Percentiles rank a stretch among this genome's conserved stretches.
Conservation (phyloP, 1,140 invertebrate species). For the Ephestia elutella region DNA sequence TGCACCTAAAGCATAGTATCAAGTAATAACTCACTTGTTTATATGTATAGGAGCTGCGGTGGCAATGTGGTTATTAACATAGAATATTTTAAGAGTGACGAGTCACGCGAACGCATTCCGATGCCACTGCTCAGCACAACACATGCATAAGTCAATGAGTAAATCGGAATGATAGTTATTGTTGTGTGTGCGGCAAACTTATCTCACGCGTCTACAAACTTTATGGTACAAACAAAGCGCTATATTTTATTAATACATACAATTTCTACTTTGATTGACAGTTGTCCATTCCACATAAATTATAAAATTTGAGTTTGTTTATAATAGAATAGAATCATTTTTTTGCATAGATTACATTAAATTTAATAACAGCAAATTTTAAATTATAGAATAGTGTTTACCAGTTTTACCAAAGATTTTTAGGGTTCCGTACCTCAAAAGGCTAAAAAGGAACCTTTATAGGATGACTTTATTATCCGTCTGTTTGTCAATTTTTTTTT, state of each 20-base stretch:
- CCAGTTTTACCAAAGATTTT: no score
- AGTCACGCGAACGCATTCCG: conserved; percentile 2
- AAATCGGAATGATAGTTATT: neutral
- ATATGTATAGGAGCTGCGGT: neutral
- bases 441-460: no score
- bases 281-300: neutral
- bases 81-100: conserved; percentile 4
- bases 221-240: no score
- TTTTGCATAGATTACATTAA: no score
- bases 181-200: neutral
- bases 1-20: neutral
- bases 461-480: no score
- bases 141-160: neutral
- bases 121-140: neutral
- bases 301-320: no score
- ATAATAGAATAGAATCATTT: no score
- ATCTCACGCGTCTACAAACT: neutral
- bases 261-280: neutral
- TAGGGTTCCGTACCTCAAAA: no score
- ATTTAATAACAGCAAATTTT: no score
- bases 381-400: no score
- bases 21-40: conserved; percentile 1
- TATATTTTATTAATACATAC: no score
- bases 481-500: no score
- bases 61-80: conserved; percentile 2